Evolutionary conservation across 2,888 invertebrate genomes (phyloP).

Genomic region (Ennomos fuscantarius): DNA sequence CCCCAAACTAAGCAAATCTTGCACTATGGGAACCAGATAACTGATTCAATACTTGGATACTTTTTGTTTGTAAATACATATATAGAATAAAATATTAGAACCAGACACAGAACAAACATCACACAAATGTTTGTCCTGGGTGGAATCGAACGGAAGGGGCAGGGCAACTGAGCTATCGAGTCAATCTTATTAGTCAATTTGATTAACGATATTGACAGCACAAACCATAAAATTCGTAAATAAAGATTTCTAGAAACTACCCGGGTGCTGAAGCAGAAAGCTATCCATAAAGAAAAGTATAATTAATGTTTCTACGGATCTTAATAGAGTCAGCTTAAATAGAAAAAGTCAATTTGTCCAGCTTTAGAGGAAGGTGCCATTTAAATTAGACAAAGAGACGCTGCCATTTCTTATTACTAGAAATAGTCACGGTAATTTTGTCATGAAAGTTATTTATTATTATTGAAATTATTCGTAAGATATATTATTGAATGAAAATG

Average conservation of each 20-base stretch:
- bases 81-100: no score
- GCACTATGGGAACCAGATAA: no score
- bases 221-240: not conserved
- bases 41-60: no score
- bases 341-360: constrained; percentile 67
- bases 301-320: constrained; percentile 37
- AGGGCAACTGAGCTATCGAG: no score
- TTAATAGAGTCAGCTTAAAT: constrained; percentile 38
- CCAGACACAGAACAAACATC: no score
- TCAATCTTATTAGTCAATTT: constrained; percentile 1
- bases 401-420: constrained; percentile 3
- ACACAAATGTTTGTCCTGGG: no score
- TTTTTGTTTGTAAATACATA: no score
- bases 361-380: constrained; percentile 63
- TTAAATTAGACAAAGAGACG: constrained; percentile 50
- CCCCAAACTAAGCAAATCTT: no score
- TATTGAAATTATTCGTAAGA: no score
- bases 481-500: no score
- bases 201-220: not conserved
- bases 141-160: no score
- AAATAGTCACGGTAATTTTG: not conserved
- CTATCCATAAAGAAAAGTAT: constrained; percentile 36
- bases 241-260: constrained; percentile 12
- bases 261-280: constrained; percentile 10
- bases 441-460: no score